Base-by-base conservation (phyloP, 1,140 invertebrate species). In the Trichogramma pretiosum region DNA sequence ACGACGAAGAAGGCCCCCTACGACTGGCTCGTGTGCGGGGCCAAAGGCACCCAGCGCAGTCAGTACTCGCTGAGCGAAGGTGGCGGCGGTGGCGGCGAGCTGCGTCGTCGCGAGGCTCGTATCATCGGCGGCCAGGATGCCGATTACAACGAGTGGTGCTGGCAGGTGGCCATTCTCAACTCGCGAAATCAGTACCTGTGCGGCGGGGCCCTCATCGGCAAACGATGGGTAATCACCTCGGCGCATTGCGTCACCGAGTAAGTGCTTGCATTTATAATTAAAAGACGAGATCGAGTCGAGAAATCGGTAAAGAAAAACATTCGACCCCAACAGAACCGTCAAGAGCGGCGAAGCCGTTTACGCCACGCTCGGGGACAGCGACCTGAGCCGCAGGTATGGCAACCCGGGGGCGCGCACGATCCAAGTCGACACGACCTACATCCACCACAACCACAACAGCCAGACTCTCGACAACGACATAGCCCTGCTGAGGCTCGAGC, bases 381-480 rank as follows among this genome's bases (percentile, higher is more conserved):
- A 97, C 69, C 67, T 95, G 46, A 90, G 89, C 2, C 70, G 83
- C 11, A 89, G 89, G 61, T 88, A 88, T 56, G 87, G 87, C 13
- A 90, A 85, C 53, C 85, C 87, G 0, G 86, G 86, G 2, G 90
- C 89, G 0, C 89, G 93, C 69, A 93, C 90, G 0, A 72, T 92
- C 13, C 72, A 87, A 16, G 88, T 94, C 5, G 86, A 86, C 18
- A 93, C 89, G 13, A 94, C 91, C 1, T 95, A 95, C 64, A 94
- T 95, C 36, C 93, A 97, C 65, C 91, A 94, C 57, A 93, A 95
- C 68, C 93, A 96, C 72, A 94, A 97, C 65, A 91, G 87, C 52
- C 89, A 94, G 67, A 96, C 93, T 0, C 72, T 97, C 50, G 92
- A 96, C 63, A 95, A 96, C 61, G 93, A 96, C 61, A 94, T 98